Evolutionary conservation across 2,888 invertebrate species (phyloP).

Genomic region (Arrhopalites spinosus): DNA sequence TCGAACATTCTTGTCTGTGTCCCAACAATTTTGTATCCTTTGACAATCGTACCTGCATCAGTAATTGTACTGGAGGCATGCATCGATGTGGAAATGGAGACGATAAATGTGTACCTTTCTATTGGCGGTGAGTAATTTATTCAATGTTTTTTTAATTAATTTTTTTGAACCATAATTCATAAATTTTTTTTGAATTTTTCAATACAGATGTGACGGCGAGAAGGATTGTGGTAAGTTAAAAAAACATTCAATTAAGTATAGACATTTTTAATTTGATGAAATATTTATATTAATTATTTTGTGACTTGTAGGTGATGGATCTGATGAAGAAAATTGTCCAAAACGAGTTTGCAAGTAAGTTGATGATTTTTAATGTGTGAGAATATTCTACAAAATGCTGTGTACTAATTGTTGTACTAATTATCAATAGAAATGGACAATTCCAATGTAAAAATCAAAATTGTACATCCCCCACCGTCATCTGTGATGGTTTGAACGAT

Average conservation of each 20-base stretch:
- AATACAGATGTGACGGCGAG: constrained; percentile 73
- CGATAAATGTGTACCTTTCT: constrained; percentile 76
- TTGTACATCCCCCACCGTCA: constrained; percentile 88
- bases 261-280: not conserved
- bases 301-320: constrained; percentile 74
- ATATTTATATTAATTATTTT: constrained; percentile 60
- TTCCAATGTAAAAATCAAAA: constrained; percentile 94
- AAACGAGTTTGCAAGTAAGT: constrained; percentile 70
- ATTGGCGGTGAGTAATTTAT: constrained; percentile 66
- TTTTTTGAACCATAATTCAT: no score
- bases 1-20: constrained; percentile 84
- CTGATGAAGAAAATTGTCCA: constrained; percentile 89
- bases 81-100: constrained; percentile 75
- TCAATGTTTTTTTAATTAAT: no score
- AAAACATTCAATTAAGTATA: not conserved
- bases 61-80: constrained; percentile 91
- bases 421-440: constrained; percentile 71
- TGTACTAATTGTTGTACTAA: not conserved
- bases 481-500: constrained; percentile 89
- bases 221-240: constrained; percentile 66
- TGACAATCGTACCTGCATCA: constrained; percentile 85
- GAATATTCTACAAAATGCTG: not conserved
- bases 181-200: no score
- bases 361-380: not conserved
- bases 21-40: constrained; percentile 88